Conservation (phyloP, 2,888 invertebrate genomes). For the Andrena fulva region DNA sequence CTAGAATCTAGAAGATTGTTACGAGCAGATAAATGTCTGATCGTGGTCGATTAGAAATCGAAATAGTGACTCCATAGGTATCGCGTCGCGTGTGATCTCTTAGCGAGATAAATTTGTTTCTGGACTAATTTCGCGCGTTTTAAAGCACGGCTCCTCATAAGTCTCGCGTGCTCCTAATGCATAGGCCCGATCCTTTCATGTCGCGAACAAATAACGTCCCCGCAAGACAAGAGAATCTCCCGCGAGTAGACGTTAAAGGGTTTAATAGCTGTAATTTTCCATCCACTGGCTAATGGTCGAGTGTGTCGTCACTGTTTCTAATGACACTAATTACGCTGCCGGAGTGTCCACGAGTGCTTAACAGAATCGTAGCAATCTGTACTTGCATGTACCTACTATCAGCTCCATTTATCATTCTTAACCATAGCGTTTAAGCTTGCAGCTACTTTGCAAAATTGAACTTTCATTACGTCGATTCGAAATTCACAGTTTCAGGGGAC, state of each 20-base stretch:
- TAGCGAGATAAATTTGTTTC: conserved; percentile 70
- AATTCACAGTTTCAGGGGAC: not conserved
- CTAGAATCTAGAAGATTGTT: not conserved
- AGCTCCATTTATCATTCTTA: not conserved
- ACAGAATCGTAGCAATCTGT: not conserved
- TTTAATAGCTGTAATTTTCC: conserved; percentile 66
- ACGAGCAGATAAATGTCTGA: not conserved
- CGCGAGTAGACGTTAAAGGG: conserved; percentile 65
- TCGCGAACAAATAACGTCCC: conserved; percentile 58
- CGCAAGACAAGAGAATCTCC: conserved; percentile 41
- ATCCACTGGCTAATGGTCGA: conserved; percentile 51
- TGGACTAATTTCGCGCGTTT: conserved; percentile 73
- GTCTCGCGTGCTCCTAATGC: conserved; percentile 75
- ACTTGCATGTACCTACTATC: not conserved
- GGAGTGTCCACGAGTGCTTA: not conserved
- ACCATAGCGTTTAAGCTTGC: not conserved
- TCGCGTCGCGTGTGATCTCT: conserved; percentile 36
- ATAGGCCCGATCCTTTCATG: conserved; percentile 64
- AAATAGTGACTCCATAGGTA: conserved; percentile 34
- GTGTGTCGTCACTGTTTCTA: conserved; percentile 45
- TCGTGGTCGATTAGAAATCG: conserved; percentile 22
- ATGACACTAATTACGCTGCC: conserved; percentile 33
- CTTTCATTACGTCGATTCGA: not conserved
- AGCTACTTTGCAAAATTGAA: not conserved
- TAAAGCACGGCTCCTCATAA: conserved; percentile 69